These are phyloP conservation scores for Eupithecia insigniata DNA, from an alignment of 2,888 invertebrate species.

Conservation along the genomic window DNA sequence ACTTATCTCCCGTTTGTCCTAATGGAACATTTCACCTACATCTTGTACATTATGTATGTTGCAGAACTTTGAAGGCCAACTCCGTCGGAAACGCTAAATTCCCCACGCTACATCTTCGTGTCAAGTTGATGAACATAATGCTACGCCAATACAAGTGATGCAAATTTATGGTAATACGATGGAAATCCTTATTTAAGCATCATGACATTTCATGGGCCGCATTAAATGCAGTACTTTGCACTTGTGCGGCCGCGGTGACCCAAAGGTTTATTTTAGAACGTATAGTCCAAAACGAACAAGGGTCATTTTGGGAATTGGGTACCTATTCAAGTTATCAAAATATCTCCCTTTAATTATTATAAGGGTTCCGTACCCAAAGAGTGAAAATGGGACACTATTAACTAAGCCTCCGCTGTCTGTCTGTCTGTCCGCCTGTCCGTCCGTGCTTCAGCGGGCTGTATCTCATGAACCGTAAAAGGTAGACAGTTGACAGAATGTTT, in stretches of 20 bases:
- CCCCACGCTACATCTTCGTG: conserved; percentile 15
- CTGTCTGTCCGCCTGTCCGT: too few relatives aligned
- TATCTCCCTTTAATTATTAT: background rate
- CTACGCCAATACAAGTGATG: conserved; percentile 15
- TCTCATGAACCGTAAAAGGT: too few relatives aligned
- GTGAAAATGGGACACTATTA: too few relatives aligned
- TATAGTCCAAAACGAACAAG: background rate
- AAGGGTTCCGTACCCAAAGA: too few relatives aligned
- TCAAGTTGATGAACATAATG: conserved; percentile 22
- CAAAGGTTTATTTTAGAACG: background rate
- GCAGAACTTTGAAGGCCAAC: conserved; percentile 11
- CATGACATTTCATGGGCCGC: conserved; percentile 9
- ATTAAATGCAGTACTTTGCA: background rate
- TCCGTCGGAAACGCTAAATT: conserved; percentile 12
- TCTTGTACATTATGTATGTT: background rate
- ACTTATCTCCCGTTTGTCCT: conserved; percentile 3
- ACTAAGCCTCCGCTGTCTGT: too few relatives aligned
- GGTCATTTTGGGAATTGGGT: background rate
- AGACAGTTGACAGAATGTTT: too few relatives aligned
- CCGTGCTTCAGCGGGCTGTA: too few relatives aligned
- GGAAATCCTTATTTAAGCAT: conserved; percentile 11
- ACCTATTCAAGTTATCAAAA: background rate
- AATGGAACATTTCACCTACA: conserved; percentile 4
- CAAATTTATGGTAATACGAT: conserved; percentile 20
- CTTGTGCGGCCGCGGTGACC: background rate